Evolutionary conservation across 2,888 invertebrate species (phyloP), one percentile per base, ranked within the genome.

Genomic region (Platynereis dumerilii): DNA sequence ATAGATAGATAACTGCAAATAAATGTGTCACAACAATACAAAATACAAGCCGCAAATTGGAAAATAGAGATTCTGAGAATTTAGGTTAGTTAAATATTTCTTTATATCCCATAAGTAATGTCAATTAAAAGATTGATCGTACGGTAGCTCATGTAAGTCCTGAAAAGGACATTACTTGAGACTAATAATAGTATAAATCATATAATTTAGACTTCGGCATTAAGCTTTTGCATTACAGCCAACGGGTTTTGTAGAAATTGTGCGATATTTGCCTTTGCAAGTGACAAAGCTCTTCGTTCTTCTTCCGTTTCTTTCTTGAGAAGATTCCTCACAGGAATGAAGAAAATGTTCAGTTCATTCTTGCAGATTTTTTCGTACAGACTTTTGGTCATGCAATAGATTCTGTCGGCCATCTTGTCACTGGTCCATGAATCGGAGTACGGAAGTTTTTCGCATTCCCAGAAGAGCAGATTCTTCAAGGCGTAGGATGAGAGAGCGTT

Each of bases 401-500:
- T 53, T 7, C 54, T 53, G 12, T 26, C 54, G 22, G 39, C 27
- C n/a, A 61, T 17, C 20, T 22, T 29, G 15, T 54, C 61, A n/a
- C n/a, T 22, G 5, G 22, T 2, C 61, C 61, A 61, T 29, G 1
- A 1, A 7, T 1, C 10, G n/a, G 12, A 15, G 26, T 22, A n/a
- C n/a, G 61, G 61, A 17, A 42, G 54, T n/a, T 34, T 20, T 20
- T 61, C 61, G 26, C 61, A 61, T 44, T 61, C 54, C 42, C 15
- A 39, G 34, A 61, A 54, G 17, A 61, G 61, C 17, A 61, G 24
- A 22, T 61, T 61, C 54, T 60, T 60, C 22, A 60, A 29, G 20
- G n/a, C 20, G 20, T 60, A 60, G 17, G 60, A 60, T 15, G 52
- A 28, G n/a, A 60, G 1, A 26, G 53, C 29, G 22, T 48, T 52